Percentiles rank a stretch among this genome's conserved stretches.
phyloP scores from a whole-genome alignment of 2,888 invertebrate genomes.

The Erynnis tages region DNA sequence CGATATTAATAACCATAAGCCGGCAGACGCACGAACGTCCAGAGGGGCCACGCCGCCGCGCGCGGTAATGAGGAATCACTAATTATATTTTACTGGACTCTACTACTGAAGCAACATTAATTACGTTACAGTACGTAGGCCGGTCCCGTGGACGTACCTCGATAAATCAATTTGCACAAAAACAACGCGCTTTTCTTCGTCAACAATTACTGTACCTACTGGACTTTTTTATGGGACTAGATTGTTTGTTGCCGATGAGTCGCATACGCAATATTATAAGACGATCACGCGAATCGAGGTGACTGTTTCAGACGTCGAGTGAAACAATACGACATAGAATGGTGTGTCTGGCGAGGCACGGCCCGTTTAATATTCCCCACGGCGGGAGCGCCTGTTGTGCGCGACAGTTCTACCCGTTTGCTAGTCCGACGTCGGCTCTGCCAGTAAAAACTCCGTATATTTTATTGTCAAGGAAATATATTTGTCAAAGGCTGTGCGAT shows the following conservation, averaged over 20 bases:
- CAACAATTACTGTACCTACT: conserved; percentile 1
- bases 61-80: conserved; percentile 80
- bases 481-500: conserved; percentile 71
- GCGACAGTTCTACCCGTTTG: conserved; percentile 71
- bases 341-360: conserved; percentile 51
- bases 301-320: conserved; percentile 31
- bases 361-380: conserved; percentile 71
- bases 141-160: conserved; percentile 11
- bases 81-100: conserved; percentile 81
- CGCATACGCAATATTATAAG: conserved; percentile 1
- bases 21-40: conserved; percentile 81
- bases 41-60: conserved; percentile 71
- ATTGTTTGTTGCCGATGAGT: not conserved
- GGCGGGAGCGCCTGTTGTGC: conserved; percentile 67
- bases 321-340: conserved; percentile 58
- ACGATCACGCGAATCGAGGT: not conserved
- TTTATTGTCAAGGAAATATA: conserved; percentile 77
- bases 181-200: conserved; percentile 18
- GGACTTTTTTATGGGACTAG: not conserved
- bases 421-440: conserved; percentile 53
- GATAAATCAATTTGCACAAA: conserved; percentile 22
- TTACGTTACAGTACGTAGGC: conserved; percentile 46
- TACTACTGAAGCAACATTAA: conserved; percentile 65
- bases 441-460: conserved; percentile 73
- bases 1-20: conserved; percentile 82